These are phyloP conservation scores for Ricordea florida DNA, from an alignment of 92 coral and sea anemone species.

Conservation along the genomic window DNA sequence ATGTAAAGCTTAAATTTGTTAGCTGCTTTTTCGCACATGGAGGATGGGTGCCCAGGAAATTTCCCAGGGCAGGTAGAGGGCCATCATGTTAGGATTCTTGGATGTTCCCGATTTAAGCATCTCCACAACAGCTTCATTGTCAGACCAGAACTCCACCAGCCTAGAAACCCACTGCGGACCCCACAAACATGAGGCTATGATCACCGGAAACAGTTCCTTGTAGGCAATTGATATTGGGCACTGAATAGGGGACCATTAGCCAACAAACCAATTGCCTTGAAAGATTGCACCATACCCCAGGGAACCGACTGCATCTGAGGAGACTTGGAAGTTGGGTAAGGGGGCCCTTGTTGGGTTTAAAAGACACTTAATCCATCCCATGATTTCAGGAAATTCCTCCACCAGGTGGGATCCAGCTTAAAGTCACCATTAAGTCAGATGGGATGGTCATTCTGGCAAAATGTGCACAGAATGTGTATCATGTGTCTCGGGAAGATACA, in stretches of 20 bases:
- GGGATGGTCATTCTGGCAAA: neutral
- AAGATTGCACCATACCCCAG: too few relatives aligned
- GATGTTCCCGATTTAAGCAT: neutral
- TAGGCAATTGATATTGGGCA: neutral
- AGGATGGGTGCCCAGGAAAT: too few relatives aligned
- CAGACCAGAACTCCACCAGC: neutral
- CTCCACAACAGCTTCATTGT: neutral
- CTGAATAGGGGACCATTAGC: neutral
- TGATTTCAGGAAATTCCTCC: neutral
- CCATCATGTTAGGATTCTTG: neutral
- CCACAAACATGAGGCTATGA: neutral
- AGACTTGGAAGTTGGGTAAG: too few relatives aligned
- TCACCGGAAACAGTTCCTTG: conserved; percentile 4
- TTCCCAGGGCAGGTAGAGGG: too few relatives aligned
- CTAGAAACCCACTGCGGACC: neutral
- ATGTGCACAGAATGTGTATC: neutral
- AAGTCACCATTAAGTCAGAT: neutral
- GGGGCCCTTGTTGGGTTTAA: neutral
- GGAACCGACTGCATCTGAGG: too few relatives aligned
- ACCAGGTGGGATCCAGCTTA: neutral
- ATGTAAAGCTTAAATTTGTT: too few relatives aligned
- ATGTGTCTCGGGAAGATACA: too few relatives aligned
- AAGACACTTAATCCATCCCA: neutral
- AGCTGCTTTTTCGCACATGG: too few relatives aligned
- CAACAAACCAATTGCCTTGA: neutral